Conservation (phyloP, 1,140 invertebrate genomes). For the Whitmania pigra region DNA sequence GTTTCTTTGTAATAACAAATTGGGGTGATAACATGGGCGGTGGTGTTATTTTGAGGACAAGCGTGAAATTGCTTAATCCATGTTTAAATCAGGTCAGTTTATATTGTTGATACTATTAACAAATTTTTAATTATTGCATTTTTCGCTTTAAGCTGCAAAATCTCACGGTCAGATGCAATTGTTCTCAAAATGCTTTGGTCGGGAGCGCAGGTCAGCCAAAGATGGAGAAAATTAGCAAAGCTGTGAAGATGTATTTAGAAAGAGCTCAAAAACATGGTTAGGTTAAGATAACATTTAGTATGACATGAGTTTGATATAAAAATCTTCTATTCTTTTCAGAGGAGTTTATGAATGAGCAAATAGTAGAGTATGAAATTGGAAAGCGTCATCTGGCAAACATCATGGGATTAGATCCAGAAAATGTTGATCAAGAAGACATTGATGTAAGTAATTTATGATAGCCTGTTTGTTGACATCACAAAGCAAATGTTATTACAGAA, state of each 20-base stretch:
- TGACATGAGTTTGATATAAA: conserved; percentile 8
- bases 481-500: conserved; percentile 47
- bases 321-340: conserved; percentile 45
- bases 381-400: conserved; percentile 92
- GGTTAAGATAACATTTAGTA: background rate
- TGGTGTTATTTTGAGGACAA: no score
- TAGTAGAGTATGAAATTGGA: conserved; percentile 72
- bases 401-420: conserved; percentile 82
- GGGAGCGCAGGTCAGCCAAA: conserved; percentile 24
- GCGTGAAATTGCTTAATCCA: no score
- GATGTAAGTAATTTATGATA: conserved; percentile 48
- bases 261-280: conserved; percentile 60
- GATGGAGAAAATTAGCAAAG: conserved; percentile 53
- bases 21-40: no score
- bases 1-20: no score
- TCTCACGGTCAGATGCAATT: no score
- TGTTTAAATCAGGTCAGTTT: no score
- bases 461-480: no score
- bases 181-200: conserved; percentile 4
- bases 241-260: conserved; percentile 74
- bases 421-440: conserved; percentile 72
- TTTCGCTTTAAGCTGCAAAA: no score
- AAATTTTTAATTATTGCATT: no score
- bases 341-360: conserved; percentile 69
- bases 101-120: no score